A percentile compares a stretch with the other conserved stretches of the same genome.
Conservation (phyloP, 1,140 invertebrate species). For the Drosophila lowei region DNA sequence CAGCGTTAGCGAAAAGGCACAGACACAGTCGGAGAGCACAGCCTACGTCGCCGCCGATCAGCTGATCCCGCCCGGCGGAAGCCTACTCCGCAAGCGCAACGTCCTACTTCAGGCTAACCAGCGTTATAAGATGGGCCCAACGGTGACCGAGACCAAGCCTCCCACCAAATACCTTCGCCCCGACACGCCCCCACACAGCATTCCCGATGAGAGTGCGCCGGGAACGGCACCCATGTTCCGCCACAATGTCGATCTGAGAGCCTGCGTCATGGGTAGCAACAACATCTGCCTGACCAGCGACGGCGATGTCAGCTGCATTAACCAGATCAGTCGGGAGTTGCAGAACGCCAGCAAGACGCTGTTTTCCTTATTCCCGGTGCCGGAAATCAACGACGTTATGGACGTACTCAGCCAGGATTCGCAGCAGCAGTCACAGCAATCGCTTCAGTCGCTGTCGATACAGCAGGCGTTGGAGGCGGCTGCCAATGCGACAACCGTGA, state of each 20-base stretch:
- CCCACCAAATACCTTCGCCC: slow-evolving; percentile 31
- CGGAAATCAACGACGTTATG: slow-evolving; percentile 55
- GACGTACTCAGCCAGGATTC: slow-evolving; percentile 56
- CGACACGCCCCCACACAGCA: slow-evolving; percentile 56
- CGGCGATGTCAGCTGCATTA: slow-evolving; percentile 47
- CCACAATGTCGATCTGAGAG: slow-evolving; percentile 73
- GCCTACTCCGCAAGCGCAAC: slow-evolving; percentile 70
- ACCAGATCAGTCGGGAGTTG: slow-evolving; percentile 65
- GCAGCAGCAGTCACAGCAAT: background rate
- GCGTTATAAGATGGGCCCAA: slow-evolving; percentile 25
- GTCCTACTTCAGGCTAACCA: background rate
- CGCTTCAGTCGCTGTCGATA: slow-evolving; percentile 7
- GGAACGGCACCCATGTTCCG: slow-evolving; percentile 44
- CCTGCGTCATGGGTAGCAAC: slow-evolving; percentile 82
- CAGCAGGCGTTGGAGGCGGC: slow-evolving; percentile 6
- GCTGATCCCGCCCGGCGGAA: slow-evolving; percentile 72
- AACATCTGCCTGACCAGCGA: slow-evolving; percentile 63
- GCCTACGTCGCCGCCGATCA: slow-evolving; percentile 31
- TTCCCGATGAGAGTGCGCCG: slow-evolving; percentile 45
- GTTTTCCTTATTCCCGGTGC: slow-evolving; percentile 18
- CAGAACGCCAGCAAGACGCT: slow-evolving; percentile 67
- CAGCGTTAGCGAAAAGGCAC: slow-evolving; percentile 10
- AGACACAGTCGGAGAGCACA: slow-evolving; percentile 3
- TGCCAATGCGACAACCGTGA: slow-evolving; percentile 7
- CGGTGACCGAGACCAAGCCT: slow-evolving; percentile 14